These are phyloP conservation scores for Eurystomus gularis DNA, from an alignment of 2,113 vertebrate species.

Conservation along the genomic window DNA sequence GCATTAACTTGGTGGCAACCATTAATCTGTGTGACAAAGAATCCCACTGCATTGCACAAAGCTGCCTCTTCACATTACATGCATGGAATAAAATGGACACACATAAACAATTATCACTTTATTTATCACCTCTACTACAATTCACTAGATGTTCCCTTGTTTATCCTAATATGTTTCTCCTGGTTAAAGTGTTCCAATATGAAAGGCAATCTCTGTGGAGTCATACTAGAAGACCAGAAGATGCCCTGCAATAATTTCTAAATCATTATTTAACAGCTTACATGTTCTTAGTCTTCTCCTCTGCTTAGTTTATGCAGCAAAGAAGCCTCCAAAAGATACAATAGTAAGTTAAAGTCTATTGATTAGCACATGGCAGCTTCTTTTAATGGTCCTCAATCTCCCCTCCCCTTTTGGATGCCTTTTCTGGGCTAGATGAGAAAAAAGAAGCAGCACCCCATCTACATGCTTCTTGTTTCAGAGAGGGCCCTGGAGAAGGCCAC, in stretches of 20 bases:
- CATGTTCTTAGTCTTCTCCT: not conserved
- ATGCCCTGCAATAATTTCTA: not conserved
- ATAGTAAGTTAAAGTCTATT: not conserved
- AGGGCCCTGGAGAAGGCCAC: not conserved
- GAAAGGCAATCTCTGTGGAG: not conserved
- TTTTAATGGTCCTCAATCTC: not conserved
- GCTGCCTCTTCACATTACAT: not conserved
- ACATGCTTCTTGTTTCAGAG: not conserved
- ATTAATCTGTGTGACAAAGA: not conserved
- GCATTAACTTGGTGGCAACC: not conserved
- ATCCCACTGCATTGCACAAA: not conserved
- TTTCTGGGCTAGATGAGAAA: not conserved
- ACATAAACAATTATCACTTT: not conserved
- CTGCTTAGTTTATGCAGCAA: not conserved
- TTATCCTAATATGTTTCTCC: not conserved
- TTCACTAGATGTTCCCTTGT: not conserved
- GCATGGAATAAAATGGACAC: not conserved
- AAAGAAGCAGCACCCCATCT: not conserved
- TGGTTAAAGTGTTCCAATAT: not conserved
- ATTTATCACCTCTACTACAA: not conserved
- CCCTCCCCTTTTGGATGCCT: not conserved
- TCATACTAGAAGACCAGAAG: not conserved
- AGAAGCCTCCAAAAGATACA: not conserved
- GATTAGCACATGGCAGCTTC: not conserved
- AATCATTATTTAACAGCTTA: not conserved